Base-by-base conservation (phyloP, 1,140 invertebrate species). In the Octopus bimaculoides region DNA sequence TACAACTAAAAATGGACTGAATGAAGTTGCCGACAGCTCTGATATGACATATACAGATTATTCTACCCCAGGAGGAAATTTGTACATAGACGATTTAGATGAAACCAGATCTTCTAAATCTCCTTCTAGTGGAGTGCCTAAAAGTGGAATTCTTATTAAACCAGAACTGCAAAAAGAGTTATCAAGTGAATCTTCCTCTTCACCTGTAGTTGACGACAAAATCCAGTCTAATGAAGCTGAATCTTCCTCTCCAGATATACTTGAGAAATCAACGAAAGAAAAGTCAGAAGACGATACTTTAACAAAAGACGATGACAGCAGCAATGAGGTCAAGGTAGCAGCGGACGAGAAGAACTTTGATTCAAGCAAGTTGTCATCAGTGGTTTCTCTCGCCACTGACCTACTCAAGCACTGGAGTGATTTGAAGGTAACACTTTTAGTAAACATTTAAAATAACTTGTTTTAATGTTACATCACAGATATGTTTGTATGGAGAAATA, bases 371-470 rank as follows among this genome's bases (percentile, higher is more conserved):
- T 61, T 54, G 41, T 78, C 77, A 55, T 81, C 82, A 17, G 78
- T 87, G 12, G 79, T 81, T 7, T 75, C 78, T 66, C 86, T 95
- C 17, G 94, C 94, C 8, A 90, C 89, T 17, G 92, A 93, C 83
- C 89, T 96, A 26, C 84, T 96, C 69, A 92, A 93, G 26, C 91
- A 93, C 74, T 97, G 96, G 96, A 92, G 93, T 5, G 93, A 92
- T 85, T 91, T 97, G 14, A 96, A 96, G 88, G 87, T 89, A 82
- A 61, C 26, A 41, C 26, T 41, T 41, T 41, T 2, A 41, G 26
- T 41, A 41, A 41, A 41, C 26, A 41, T 41, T 41, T 41, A 41
- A 41, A 41, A 41, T 1, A 41, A 41, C 26, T 41, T 41, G 26
- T 41, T 41, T 41, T 41, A 41, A 41, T 41, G 26, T 41, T 41